Percentiles rank a stretch among this genome's conserved stretches.
These are phyloP conservation scores for Ochropleura plecta DNA, from an alignment of 2,888 invertebrate genomes.

Conservation along the genomic window DNA sequence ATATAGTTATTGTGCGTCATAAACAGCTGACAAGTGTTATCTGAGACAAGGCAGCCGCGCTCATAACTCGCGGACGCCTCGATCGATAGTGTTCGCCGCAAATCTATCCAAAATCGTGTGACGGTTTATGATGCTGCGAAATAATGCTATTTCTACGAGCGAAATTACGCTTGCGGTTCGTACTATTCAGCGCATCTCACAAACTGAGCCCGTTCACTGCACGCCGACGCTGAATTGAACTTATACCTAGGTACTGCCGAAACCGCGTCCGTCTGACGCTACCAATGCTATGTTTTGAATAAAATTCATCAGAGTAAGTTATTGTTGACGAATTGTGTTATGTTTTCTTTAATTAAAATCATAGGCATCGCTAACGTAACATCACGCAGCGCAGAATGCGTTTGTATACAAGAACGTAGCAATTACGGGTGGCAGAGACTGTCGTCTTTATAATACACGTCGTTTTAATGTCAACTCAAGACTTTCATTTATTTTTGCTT, in stretches of 20 bases:
- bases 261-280: constrained; percentile 37
- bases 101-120: constrained; percentile 73
- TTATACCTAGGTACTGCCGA: constrained; percentile 40
- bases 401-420: constrained; percentile 44
- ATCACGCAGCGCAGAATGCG: constrained; percentile 21
- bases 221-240: constrained; percentile 16
- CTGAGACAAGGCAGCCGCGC: constrained; percentile 73
- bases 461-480: constrained; percentile 53
- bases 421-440: constrained; percentile 42
- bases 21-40: constrained; percentile 75
- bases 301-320: constrained; percentile 21
- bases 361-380: constrained; percentile 19
- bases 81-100: constrained; percentile 73
- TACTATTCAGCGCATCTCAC: constrained; percentile 60
- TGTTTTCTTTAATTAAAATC: constrained; percentile 45
- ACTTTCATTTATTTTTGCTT: constrained; percentile 50
- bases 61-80: constrained; percentile 66
- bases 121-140: constrained; percentile 74
- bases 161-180: constrained; percentile 66
- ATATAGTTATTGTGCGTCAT: constrained; percentile 65
- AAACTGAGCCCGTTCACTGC: constrained; percentile 49
- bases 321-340: constrained; percentile 17
- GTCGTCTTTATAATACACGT: constrained; percentile 54
- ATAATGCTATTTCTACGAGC: constrained; percentile 70
- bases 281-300: constrained; percentile 30